phyloP scores from a whole-genome alignment of 2,113 vertebrate species.

The Cryptotis parvus region DNA sequence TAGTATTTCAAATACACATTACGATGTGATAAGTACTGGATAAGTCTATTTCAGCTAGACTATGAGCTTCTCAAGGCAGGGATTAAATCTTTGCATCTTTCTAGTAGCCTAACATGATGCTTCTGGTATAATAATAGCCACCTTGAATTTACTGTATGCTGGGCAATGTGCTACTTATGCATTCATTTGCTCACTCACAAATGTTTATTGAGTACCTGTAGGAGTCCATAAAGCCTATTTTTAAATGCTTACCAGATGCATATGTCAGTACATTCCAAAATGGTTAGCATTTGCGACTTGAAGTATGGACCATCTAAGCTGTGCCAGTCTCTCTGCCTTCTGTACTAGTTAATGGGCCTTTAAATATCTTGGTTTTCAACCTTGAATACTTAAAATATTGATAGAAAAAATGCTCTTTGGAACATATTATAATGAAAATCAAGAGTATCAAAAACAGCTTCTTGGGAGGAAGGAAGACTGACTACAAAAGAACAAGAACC shows the following conservation, averaged over 20 bases:
- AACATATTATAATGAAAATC: constrained; percentile 1
- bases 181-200: background rate
- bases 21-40: background rate
- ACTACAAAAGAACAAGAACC: constrained; percentile 42
- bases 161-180: background rate
- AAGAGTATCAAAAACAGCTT: constrained; percentile 12
- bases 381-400: background rate
- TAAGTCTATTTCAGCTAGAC: background rate
- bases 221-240: background rate
- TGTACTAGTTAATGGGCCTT: background rate
- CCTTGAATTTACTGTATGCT: background rate
- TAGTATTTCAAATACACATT: background rate
- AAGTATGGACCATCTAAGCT: background rate
- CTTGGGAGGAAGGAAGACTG: constrained; percentile 25
- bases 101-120: background rate
- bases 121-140: background rate
- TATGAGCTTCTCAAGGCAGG: background rate
- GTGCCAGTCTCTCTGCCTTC: background rate
- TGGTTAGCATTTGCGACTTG: background rate
- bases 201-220: background rate
- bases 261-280: background rate
- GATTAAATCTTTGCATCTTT: background rate
- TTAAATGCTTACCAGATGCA: constrained; percentile 8
- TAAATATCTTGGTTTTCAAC: background rate
- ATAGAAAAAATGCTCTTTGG: background rate